Evolutionary conservation across 2,113 vertebrate species (phyloP), one percentile per base, ranked within the genome.

Genomic region (Salminus brasiliensis): DNA sequence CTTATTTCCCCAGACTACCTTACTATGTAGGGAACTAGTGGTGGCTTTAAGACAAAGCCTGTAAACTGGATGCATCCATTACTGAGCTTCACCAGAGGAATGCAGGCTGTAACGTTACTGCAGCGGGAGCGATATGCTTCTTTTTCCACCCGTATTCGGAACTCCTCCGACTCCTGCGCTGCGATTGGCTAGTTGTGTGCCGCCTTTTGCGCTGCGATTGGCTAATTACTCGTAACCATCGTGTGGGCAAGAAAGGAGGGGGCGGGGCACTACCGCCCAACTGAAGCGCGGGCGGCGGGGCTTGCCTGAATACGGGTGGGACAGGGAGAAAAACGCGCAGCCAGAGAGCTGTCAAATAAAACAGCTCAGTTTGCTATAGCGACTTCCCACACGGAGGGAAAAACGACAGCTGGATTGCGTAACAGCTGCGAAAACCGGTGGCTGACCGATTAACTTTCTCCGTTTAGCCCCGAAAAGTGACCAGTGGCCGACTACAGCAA

Each of bases 271-370:
- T 15, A 45, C 11, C 13, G 12, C 0, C 43, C 13, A 45, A 45
- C 16, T 15, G 43, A 15, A 13, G 12, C 13, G 13, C 13, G 11
- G 21, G 21, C 1, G 47, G 47, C 18, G 47, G 47, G 47, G 2
- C 21, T 52, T 52, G 16, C 13, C 18, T 21, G 47, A 52, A 52
- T 3, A 52, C 47, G 2, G 47, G 47, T 52, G 47, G 16, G 47
- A 5, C 0, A n/a, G 18, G 16, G 47, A 52, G 21, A 21, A 6
- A 52, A 52, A 15, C 47, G 47, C 47, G 5, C 36, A 47, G 39
- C 18, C 18, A n/a, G 36, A 69, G 39, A 69, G n/a, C 36, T 69
- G 66, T 69, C 60, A 63, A 21, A 34, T 63, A 63, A 52, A n/a
- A 63, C 60, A 30, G 60, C 32, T 34, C 1, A 15, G 27, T 32